Base-by-base conservation (phyloP, 2,888 invertebrate genomes). In the Seira ritae region DNA sequence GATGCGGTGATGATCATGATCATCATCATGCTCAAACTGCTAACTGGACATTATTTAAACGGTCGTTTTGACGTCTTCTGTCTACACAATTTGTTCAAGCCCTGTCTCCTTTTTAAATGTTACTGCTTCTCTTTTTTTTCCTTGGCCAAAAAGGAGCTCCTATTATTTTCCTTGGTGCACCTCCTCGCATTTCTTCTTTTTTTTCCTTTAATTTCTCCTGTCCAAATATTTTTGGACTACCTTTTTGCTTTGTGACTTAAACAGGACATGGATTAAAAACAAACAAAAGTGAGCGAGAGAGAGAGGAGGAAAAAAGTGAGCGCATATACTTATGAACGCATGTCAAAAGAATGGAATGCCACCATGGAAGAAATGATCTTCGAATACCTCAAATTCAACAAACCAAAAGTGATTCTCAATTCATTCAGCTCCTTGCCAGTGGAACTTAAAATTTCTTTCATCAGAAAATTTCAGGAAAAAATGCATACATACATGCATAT, bases 41-140 rank as follows among this genome's bases (percentile, higher is more conserved):
- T 82, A 82, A 82, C 82, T 82, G 82, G 77, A 82, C 82, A 82
- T 72, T 71, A 81, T 76, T 82, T 77, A 77, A 82, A 82, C 82
- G 82, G 75, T 77, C 82, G 72, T 82, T 77, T 81, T 82, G 82
- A 82, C 82, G 77, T 82, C 77, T 77, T 72, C 82, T 82, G 82
- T 82, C 82, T 82, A 77, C 82, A 82, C 77, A 81, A 75, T 76
- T 81, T 81, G 81, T 75, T 17, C 55, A 55, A 55, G 15, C 75
- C 23, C 46, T 75, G 81, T 76, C 75, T 81, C 75, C 75, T 75
- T 67, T 65, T 75, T 71, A 60, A 68, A 75, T 75, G 68, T 70
- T 15, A 46, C 24, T 71, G 24, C 62, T 73, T 19, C 67, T 42
- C 17, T 22, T 31, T 76, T 22, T 66, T 42, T 62, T 23, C 1